Evolutionary conservation across 2,797 vertebrate genomes (phyloP).

Genomic region (Tamandua tetradactyla): DNA sequence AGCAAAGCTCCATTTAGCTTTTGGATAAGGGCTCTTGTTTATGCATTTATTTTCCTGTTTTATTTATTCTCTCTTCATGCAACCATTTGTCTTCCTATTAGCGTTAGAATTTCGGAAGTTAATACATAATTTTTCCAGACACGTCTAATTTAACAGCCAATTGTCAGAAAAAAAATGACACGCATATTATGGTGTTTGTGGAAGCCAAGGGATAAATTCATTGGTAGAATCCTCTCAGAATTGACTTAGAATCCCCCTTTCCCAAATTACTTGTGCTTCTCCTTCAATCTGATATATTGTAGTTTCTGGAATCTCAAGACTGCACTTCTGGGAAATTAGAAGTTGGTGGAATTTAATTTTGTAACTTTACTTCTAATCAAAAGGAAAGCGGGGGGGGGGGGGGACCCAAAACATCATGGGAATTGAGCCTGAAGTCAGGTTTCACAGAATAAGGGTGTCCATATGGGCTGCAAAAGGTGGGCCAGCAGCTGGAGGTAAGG

Average conservation of each 20-base stretch:
- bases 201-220: neutral
- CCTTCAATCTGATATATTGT: neutral
- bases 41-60: neutral
- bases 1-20: neutral
- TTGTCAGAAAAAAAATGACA: neutral
- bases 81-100: neutral
- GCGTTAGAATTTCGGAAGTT: neutral
- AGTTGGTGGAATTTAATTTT: neutral
- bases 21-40: neutral
- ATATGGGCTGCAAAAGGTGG: too few species aligned
- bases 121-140: neutral
- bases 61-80: neutral
- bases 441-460: neutral
- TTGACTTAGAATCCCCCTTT: neutral
- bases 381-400: too few species aligned
- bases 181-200: neutral
- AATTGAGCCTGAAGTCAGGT: neutral
- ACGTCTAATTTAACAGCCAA: neutral
- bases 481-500: neutral
- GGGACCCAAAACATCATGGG: too few species aligned
- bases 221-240: neutral
- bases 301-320: neutral
- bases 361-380: neutral
- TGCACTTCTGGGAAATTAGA: neutral
- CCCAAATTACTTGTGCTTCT: neutral